Percentiles rank a stretch among this genome's conserved stretches.
These are phyloP conservation scores for Dendroctonus ponderosae DNA, from an alignment of 1,140 invertebrate genomes.

Conservation along the genomic window DNA sequence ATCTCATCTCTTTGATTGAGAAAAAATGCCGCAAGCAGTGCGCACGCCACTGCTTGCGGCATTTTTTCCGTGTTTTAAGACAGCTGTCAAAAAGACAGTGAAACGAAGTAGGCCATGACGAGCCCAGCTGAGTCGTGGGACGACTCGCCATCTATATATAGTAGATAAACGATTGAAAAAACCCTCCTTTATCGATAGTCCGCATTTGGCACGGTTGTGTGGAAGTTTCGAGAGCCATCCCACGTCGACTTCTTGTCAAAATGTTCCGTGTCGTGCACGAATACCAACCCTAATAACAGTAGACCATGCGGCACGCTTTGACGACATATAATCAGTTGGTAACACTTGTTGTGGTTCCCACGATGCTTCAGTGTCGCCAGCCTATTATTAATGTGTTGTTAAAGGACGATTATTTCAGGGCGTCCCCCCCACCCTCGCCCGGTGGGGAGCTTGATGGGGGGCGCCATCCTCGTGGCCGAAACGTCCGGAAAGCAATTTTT, in stretches of 20 bases:
- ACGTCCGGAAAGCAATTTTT: neutral
- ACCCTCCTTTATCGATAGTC: no score
- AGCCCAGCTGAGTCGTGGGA: no score
- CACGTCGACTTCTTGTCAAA: conserved; percentile 31
- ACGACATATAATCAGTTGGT: conserved; percentile 50
- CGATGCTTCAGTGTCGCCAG: conserved; percentile 45
- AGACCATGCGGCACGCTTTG: conserved; percentile 43
- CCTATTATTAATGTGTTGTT: conserved; percentile 51
- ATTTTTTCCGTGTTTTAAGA: no score
- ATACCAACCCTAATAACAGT: conserved; percentile 43
- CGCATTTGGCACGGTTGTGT: neutral
- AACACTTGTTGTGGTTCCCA: conserved; percentile 49
- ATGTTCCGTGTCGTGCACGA: conserved; percentile 40
- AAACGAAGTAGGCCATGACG: no score
- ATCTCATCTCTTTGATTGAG: no score
- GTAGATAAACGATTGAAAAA: no score
- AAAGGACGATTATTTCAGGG: conserved; percentile 46
- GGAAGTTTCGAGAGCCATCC: conserved; percentile 9
- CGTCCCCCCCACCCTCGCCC: conserved; percentile 7
- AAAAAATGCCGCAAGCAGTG: no score
- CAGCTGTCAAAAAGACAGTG: no score
- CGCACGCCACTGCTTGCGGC: no score
- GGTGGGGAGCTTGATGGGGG: no score
- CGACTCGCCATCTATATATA: no score
- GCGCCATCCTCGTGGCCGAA: no score